These are phyloP conservation scores for Cabera pusaria DNA, from an alignment of 2,888 invertebrate genomes.

Conservation along the genomic window DNA sequence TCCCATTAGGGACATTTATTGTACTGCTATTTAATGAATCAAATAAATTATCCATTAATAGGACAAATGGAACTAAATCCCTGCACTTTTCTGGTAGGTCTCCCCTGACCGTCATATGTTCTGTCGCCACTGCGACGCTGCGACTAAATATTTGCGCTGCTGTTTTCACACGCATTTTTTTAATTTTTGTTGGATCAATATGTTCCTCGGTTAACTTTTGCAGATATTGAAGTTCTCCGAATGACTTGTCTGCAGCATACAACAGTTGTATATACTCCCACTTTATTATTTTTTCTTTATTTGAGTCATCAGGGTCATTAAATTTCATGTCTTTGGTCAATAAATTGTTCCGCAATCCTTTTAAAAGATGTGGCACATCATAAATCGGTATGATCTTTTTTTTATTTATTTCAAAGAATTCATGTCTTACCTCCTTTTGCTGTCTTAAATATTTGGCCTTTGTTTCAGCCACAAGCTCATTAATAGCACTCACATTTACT, in stretches of 20 bases:
- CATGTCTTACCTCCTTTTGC: constrained; percentile 25
- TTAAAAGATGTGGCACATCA: constrained; percentile 35
- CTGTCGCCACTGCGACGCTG: too few relatives aligned
- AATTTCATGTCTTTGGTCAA: constrained; percentile 31
- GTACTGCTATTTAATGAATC: too few relatives aligned
- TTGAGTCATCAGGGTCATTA: constrained; percentile 10
- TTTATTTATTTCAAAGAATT: constrained; percentile 19
- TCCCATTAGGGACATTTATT: constrained; percentile 25
- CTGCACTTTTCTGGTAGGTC: constrained; percentile 10
- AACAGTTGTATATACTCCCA: constrained; percentile 34
- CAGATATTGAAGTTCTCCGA: constrained; percentile 28
- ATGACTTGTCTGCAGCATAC: constrained; percentile 31
- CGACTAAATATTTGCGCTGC: too few relatives aligned
- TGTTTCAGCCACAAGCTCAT: constrained; percentile 26
- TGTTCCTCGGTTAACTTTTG: constrained; percentile 37
- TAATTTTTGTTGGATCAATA: constrained; percentile 31
- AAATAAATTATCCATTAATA: constrained; percentile 30
- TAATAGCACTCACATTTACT: constrained; percentile 34
- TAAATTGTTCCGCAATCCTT: constrained; percentile 35
- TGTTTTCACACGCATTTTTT: constrained; percentile 41
- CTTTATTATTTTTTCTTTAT: constrained; percentile 30
- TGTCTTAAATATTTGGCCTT: constrained; percentile 20
- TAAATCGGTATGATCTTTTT: constrained; percentile 31
- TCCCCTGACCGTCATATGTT: constrained; percentile 21
- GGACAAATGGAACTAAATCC: not conserved